These are phyloP conservation scores for Pampusana beccarii DNA, from an alignment of 2,113 vertebrate genomes.

Conservation along the genomic window DNA sequence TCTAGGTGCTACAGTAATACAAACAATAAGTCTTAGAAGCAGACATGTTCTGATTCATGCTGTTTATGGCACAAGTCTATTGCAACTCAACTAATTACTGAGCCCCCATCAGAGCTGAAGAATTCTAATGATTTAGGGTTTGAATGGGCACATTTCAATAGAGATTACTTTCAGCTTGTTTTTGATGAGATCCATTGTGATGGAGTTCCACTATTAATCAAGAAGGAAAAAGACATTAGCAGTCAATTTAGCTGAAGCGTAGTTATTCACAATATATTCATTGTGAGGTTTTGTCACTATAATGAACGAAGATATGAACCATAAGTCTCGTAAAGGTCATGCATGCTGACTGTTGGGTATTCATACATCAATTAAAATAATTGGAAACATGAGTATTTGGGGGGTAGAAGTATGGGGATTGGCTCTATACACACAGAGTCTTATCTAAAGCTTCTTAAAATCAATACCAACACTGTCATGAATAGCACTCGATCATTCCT, in stretches of 20 bases:
- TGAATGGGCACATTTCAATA: conserved; percentile 4
- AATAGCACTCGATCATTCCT: not conserved
- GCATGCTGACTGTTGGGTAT: not conserved
- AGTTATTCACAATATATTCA: not conserved
- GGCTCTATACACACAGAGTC: not conserved
- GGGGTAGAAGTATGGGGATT: not conserved
- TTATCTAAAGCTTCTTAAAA: not conserved
- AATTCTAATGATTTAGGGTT: not conserved
- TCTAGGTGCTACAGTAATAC: conserved; percentile 55
- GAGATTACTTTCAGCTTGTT: conserved; percentile 50
- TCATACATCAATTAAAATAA: not conserved
- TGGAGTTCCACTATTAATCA: conserved; percentile 55
- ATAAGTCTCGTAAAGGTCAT: not conserved
- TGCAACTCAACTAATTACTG: not conserved
- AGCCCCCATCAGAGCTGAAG: not conserved
- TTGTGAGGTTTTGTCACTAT: not conserved
- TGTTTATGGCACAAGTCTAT: not conserved
- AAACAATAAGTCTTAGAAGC: conserved; percentile 16
- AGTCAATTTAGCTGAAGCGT: not conserved
- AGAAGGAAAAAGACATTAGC: conserved; percentile 30
- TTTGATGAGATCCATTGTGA: conserved; percentile 56
- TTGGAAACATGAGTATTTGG: not conserved
- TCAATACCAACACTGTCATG: not conserved
- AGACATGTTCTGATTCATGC: not conserved
- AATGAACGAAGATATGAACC: not conserved